Conservation (phyloP, 2,113 vertebrate genomes). For the Podarcis cretensis region DNA sequence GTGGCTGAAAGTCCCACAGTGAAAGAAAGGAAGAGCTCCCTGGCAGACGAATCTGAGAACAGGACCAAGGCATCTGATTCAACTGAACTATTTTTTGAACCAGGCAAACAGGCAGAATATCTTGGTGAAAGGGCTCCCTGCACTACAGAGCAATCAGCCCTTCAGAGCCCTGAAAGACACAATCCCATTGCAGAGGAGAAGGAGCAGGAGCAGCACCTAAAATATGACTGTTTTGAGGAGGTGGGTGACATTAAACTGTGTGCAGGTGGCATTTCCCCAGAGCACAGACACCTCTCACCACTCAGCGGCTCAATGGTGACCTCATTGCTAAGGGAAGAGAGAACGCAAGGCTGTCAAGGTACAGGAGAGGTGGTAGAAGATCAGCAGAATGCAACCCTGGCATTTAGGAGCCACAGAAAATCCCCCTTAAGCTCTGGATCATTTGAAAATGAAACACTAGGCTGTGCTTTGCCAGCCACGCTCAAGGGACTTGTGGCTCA, state of each 20-base stretch:
- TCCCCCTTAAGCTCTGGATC: conserved; percentile 1
- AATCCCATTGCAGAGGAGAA: conserved; percentile 11
- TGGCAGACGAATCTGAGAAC: rapidly evolving
- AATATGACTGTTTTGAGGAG: not conserved
- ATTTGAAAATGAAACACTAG: not conserved
- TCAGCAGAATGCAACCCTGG: conserved; percentile 65
- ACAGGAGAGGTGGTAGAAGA: conserved; percentile 43
- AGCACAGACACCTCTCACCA: conserved; percentile 43
- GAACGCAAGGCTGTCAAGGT: conserved; percentile 42
- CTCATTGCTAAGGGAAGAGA: conserved; percentile 39
- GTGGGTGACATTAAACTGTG: not conserved
- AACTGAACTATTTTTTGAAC: not conserved
- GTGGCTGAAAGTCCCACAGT: not conserved
- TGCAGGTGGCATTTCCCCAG: conserved; percentile 54
- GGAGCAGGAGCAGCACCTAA: conserved; percentile 27
- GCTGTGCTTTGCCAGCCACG: not conserved
- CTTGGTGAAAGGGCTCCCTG: not conserved
- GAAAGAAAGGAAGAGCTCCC: not conserved
- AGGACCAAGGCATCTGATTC: not conserved
- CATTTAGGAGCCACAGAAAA: conserved; percentile 62
- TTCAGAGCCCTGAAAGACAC: not conserved
- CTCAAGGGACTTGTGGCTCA: not conserved
- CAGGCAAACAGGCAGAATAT: conserved; percentile 14
- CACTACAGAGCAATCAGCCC: not conserved
- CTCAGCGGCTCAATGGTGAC: conserved; percentile 33